These are phyloP conservation scores for Hormiphora californensis DNA, from an alignment of 37 sponge, comb jelly and placozoan species.

Conservation along the genomic window DNA sequence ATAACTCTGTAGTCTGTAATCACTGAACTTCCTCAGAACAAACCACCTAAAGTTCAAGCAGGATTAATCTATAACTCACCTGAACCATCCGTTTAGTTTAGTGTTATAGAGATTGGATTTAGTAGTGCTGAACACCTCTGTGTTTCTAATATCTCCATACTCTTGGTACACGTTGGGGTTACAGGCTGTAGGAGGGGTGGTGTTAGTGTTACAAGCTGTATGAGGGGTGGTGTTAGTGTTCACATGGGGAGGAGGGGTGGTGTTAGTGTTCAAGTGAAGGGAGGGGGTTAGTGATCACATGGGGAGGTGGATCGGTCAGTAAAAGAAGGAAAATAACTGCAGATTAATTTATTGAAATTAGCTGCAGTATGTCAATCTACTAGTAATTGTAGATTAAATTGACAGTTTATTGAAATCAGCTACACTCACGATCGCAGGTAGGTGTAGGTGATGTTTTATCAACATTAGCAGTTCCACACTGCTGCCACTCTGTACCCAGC, in stretches of 20 bases:
- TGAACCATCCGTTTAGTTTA: neutral
- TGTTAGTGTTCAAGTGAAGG: no score
- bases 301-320: no score
- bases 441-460: neutral
- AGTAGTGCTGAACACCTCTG: neutral
- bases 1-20: neutral
- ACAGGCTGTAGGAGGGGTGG: no score
- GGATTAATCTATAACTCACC: neutral
- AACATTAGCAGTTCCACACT: neutral
- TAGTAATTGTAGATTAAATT: no score
- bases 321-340: no score
- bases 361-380: no score
- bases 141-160: neutral
- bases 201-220: no score
- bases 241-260: no score
- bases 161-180: neutral
- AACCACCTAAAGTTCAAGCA: neutral
- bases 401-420: neutral
- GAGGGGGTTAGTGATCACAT: no score
- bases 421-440: neutral
- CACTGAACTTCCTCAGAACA: neutral
- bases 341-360: no score
- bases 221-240: no score
- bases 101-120: neutral
- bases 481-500: slow-evolving; percentile 49